Percentiles rank a stretch among this genome's conserved stretches.
phyloP scores from a whole-genome alignment of 2,797 vertebrate species.

The Anguilla anguilla region DNA sequence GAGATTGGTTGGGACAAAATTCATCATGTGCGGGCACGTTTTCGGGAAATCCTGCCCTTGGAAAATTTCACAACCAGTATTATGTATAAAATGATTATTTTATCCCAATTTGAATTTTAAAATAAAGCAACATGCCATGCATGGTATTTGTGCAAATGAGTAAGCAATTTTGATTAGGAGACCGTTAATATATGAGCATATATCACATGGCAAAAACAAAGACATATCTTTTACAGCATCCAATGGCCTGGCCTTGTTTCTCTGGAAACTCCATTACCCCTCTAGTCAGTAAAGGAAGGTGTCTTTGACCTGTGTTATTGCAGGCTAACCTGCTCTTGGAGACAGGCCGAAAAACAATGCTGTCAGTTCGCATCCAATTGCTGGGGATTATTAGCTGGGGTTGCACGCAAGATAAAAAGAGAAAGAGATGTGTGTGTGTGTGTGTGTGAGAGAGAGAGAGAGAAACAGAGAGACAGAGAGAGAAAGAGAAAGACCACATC shows the following conservation, averaged over 20 bases:
- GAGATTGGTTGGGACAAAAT: background rate
- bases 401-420: background rate
- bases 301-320: conserved; percentile 43
- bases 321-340: conserved; percentile 38
- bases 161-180: conserved; percentile 7
- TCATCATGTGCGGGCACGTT: background rate
- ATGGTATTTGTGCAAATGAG: conserved; percentile 8
- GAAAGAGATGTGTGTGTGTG: background rate
- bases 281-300: conserved; percentile 35
- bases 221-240: conserved; percentile 23
- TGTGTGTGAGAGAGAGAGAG: background rate
- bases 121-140: background rate
- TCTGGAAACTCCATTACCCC: conserved; percentile 40
- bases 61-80: background rate
- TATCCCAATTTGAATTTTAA: conserved; percentile 7
- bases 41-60: background rate
- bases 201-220: conserved; percentile 24
- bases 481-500: conserved; percentile 30
- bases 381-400: conserved; percentile 25
- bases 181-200: conserved; percentile 24
- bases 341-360: conserved; percentile 21
- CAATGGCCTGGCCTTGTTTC: conserved; percentile 31
- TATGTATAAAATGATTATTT: background rate
- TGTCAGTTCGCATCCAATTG: conserved; percentile 26
- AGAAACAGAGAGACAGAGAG: background rate